Evolutionary conservation across 1,140 invertebrate genomes (phyloP).

Genomic region (Pachypeltis micranthus): DNA sequence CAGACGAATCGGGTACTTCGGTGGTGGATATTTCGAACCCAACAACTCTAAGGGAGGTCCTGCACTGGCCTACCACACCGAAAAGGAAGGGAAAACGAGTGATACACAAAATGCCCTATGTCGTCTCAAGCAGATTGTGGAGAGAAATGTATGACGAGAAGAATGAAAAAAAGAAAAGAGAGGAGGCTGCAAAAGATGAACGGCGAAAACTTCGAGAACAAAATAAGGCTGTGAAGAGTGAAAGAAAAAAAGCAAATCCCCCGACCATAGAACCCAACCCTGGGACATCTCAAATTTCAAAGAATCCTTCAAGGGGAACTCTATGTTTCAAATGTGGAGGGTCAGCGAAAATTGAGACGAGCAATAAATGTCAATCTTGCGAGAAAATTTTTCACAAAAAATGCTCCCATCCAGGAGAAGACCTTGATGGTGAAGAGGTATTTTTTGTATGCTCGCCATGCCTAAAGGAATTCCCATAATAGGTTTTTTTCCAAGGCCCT

Average conservation of each 20-base stretch:
- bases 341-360: background rate
- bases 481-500: too few species aligned
- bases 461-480: background rate
- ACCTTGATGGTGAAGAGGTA: background rate
- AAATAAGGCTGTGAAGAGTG: background rate
- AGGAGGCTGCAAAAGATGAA: background rate
- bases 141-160: background rate
- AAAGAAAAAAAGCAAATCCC: background rate
- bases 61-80: background rate
- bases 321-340: background rate
- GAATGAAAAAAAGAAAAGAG: background rate
- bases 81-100: background rate
- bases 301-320: background rate
- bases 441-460: background rate
- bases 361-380: background rate
- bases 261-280: background rate
- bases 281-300: background rate
- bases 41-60: background rate
- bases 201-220: background rate
- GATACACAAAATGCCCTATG: background rate
- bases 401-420: background rate
- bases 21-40: background rate
- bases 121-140: background rate
- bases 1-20: background rate
- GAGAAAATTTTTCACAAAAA: background rate